These are phyloP conservation scores for Virgularia gustaviana DNA, from an alignment of 92 coral and sea anemone genomes.

Conservation along the genomic window DNA sequence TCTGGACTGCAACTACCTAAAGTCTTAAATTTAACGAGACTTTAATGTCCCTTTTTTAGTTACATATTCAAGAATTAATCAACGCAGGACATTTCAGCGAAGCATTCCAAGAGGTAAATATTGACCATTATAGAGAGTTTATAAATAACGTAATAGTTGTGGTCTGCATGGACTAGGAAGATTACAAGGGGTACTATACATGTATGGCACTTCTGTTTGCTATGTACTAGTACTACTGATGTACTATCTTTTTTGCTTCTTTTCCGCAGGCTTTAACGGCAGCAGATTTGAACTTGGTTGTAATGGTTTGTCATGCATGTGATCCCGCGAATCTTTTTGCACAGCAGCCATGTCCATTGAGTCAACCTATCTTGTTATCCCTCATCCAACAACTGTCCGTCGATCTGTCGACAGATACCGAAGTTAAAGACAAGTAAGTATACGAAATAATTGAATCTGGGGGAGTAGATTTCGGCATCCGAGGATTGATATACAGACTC, in stretches of 20 bases:
- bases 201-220: not conserved
- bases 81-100: slow-evolving; percentile 53
- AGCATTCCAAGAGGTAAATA: slow-evolving; percentile 79
- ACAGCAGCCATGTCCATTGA: slow-evolving; percentile 60
- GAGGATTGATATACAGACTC: too few species aligned
- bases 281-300: slow-evolving; percentile 76
- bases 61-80: slow-evolving; percentile 49
- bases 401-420: slow-evolving; percentile 76
- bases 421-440: slow-evolving; percentile 86
- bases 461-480: not conserved
- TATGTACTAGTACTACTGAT: not conserved
- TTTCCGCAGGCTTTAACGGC: slow-evolving; percentile 99
- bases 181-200: too few species aligned
- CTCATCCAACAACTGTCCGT: slow-evolving; percentile 94
- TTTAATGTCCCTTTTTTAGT: slow-evolving; percentile 30
- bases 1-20: too few species aligned
- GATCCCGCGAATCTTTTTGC: slow-evolving; percentile 68
- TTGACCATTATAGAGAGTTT: not conserved
- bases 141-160: not conserved
- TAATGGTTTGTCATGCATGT: slow-evolving; percentile 69
- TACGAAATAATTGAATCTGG: not conserved
- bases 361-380: slow-evolving; percentile 84
- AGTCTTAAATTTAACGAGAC: too few species aligned
- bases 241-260: too few species aligned
- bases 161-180: too few species aligned